Evolutionary conservation across 2,888 invertebrate species (phyloP), one percentile per base, ranked within the genome.

Genomic region (Cheilosia vulpina): DNA sequence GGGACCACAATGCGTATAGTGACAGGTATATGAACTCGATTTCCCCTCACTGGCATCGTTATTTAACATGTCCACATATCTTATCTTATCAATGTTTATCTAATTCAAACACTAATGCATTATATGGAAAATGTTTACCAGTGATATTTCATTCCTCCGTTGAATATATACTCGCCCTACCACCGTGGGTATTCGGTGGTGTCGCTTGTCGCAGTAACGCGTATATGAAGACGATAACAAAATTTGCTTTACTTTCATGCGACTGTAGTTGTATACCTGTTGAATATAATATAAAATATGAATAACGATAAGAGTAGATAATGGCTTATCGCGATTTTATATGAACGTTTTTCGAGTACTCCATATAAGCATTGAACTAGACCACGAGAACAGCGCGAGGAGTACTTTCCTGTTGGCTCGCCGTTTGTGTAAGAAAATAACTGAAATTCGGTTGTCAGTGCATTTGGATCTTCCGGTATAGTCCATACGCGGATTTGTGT

Each of bases 81-180:
- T 63, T 84, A 84, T 84, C 84, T 84, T 84, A 84, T 84, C 84
- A 62, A 63, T 76, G 57, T 82, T 82, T 76, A 41, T 71, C 17
- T 13, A 43, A 52, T 45, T 62, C 53, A 62, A 68, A 72, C 55
- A 78, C 66, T 47, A 71, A 24, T 55, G 57, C 65, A 72, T 13
- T 38, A 21, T 38, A 21, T 27, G 34, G 5, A 19, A 34, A 55
- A 72, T 66, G 13, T 45, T 58, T 38, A 60, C 76, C 76, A 53
- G 79, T 31, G 31, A 17, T 52, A 17, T 47, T 19, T 47, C 17
- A 45, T 47, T 17, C 47, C 19, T 17, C 47, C 17, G 47, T 47
- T 47, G 19, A 9, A 47, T 3, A 38, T 45, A 45, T 19, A n/a
- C 17, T n/a, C n/a, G 43, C 15, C n/a, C 15, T 7, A 7, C 17